Base-by-base conservation (phyloP, 1,140 invertebrate genomes). In the Lepidurus arcticus region DNA sequence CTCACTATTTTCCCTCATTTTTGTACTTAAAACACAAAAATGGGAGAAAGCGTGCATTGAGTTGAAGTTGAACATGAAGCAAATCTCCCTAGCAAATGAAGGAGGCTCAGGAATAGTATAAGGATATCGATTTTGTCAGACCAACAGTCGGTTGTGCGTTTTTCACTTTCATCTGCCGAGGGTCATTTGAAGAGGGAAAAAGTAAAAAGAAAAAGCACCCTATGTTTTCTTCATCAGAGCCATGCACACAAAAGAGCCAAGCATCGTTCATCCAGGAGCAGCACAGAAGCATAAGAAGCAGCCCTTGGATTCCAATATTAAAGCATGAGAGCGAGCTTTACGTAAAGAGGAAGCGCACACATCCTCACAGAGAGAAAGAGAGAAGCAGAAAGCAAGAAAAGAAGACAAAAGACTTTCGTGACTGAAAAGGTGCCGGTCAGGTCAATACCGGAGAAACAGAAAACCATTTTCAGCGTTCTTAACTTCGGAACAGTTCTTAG, bases 151-250 rank as follows among this genome's bases (percentile, higher is more conserved):
- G 13, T 65, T 9, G 53, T 16, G 21, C 16, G n/a, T 65, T 65
- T 65, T 65, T 65, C 53, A 21, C 21, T 65, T 65, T 16, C 13
- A 65, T 65, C 53, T 65, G 53, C 21, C 53, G n/a, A 65, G 21
- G 13, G 21, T 65, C 53, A 65, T 65, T 65, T 65, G 53, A 65
- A 65, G 53, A 7, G 53, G 53, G 53, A 21, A 7, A 13, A 16
- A 21, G 21, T 13, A n/a, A 9, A 65, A 65, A 65, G 53, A 65
- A 65, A 65, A 16, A 7, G 2, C 53, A 65, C 53, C 53, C 53
- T 65, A 65, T 65, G 53, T 65, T 65, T 65, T 65, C 53, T 65
- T 65, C 53, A 65, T 65, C 53, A 65, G 53, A 65, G 21, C 16
- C 53, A 11, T 21, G 53, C 53, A 65, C 53, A 65, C 53, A 65